Evolutionary conservation across 1,140 invertebrate species (phyloP).

Genomic region (Matsumurasca onukii): DNA sequence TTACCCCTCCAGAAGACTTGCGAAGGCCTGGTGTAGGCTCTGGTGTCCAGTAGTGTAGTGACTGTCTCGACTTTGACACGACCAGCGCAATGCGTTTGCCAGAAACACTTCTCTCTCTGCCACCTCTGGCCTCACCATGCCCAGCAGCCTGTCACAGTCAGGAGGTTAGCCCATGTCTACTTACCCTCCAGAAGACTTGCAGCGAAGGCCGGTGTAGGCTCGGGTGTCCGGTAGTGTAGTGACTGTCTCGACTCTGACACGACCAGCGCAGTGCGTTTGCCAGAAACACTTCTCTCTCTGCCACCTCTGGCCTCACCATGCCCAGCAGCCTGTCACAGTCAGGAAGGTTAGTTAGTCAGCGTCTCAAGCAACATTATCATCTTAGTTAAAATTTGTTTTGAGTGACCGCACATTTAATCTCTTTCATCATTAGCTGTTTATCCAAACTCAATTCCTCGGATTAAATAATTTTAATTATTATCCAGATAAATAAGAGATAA

Average conservation of each 20-base stretch:
- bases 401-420: too few relatives aligned
- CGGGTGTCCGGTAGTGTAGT: constrained; percentile 61
- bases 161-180: too few relatives aligned
- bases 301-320: constrained; percentile 66
- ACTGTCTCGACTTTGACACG: constrained; percentile 58
- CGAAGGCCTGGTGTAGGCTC: constrained; percentile 70
- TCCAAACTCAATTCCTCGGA: too few relatives aligned
- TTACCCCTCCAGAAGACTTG: constrained; percentile 81
- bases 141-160: constrained; percentile 67
- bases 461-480: too few relatives aligned
- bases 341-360: too few relatives aligned
- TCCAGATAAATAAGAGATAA: too few relatives aligned
- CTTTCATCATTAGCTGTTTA: too few relatives aligned
- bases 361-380: too few relatives aligned
- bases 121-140: constrained; percentile 65
- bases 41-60: constrained; percentile 61
- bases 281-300: constrained; percentile 81
- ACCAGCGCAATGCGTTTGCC: constrained; percentile 74
- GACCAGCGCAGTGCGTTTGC: constrained; percentile 74
- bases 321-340: constrained; percentile 57
- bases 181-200: constrained; percentile 81
- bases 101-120: constrained; percentile 83
- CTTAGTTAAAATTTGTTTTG: too few relatives aligned
- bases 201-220: constrained; percentile 73
- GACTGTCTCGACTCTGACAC: constrained; percentile 54